Evolutionary conservation across 2,113 vertebrate species (phyloP).

Genomic region (sheep (Ovis aries)): ARS-UI_Ramb_v3.0 NC_056074.1:2262001-2262500

Average conservation of each 20-base stretch:
- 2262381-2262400: not conserved
- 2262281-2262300: not conserved
- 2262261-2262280: not conserved
- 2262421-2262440: not conserved
- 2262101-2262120: not conserved
- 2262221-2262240: not conserved
- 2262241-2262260: not conserved
- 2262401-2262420: not conserved
- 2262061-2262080: not conserved
- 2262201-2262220: fast-evolving
- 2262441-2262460: not conserved
- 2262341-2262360: not conserved
- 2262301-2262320: not conserved
- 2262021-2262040: not conserved
- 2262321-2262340: not conserved
- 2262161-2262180: not conserved
- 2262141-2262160: not conserved
- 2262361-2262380: not conserved
- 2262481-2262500: not conserved
- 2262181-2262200: not conserved
- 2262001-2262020: not conserved
- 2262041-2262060: not conserved
- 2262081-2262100: not conserved
- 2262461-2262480: not conserved
- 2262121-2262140: not conserved